Conservation (phyloP, 2,797 vertebrate species). For the Mormyrops attenuatus region DNA sequence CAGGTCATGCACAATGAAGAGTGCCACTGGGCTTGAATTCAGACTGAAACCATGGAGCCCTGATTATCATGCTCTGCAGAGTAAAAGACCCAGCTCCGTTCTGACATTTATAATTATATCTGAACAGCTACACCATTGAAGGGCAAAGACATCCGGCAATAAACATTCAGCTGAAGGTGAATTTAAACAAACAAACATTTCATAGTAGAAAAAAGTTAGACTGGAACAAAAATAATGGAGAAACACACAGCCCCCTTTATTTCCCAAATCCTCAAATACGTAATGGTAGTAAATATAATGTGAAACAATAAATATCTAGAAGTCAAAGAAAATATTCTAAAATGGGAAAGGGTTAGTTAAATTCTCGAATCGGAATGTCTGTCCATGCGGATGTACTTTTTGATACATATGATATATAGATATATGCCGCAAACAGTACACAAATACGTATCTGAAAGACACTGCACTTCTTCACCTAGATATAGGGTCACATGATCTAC, state of each 20-base stretch:
- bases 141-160: neutral
- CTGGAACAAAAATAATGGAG: neutral
- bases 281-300: neutral
- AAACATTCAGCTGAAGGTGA: neutral
- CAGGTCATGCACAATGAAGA: neutral
- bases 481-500: no score
- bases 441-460: neutral
- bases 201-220: neutral
- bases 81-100: neutral
- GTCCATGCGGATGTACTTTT: neutral
- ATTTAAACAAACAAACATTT: neutral
- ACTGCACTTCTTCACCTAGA: neutral
- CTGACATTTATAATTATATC: neutral
- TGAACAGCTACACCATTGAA: neutral
- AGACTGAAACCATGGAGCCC: neutral
- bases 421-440: neutral
- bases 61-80: neutral
- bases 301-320: neutral
- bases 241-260: neutral
- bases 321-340: neutral
- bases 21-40: neutral
- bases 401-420: neutral
- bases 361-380: neutral
- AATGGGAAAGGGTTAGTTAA: neutral
- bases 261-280: neutral